Percentiles rank a stretch among this genome's conserved stretches.
These are phyloP conservation scores for Gymnarchus niloticus DNA, from an alignment of 2,113 vertebrate species.

Conservation along the genomic window DNA sequence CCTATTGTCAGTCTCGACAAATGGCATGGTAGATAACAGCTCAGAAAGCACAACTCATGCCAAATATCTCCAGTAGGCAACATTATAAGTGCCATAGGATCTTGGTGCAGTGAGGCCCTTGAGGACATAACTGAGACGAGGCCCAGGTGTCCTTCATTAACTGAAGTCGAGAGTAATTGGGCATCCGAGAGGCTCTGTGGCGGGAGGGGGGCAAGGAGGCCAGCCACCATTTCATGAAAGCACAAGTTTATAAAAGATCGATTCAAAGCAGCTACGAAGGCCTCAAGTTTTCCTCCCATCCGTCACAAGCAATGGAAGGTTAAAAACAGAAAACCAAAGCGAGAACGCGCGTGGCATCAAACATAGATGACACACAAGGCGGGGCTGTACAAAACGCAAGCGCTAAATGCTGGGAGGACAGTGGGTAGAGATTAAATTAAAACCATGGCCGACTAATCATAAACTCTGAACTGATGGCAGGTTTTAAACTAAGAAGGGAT, in stretches of 20 bases:
- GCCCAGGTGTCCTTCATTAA: not conserved
- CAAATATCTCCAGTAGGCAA: not conserved
- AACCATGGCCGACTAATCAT: not conserved
- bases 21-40: not conserved
- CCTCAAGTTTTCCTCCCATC: constrained; percentile 20
- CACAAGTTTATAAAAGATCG: constrained; percentile 25
- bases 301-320: constrained; percentile 25
- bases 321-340: not conserved
- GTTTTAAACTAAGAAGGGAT: not conserved
- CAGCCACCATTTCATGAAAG: not conserved
- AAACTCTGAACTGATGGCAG: not conserved
- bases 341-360: not conserved
- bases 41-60: not conserved
- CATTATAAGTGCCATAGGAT: not conserved
- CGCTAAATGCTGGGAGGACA: not conserved
- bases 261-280: constrained; percentile 5
- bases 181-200: not conserved
- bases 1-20: not conserved
- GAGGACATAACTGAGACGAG: not conserved
- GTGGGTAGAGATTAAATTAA: not conserved
- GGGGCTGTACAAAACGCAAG: not conserved
- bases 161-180: not conserved
- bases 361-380: not conserved
- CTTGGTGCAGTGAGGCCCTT: not conserved
- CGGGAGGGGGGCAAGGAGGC: not conserved